These are phyloP conservation scores for Trichopoda pennipes DNA, from an alignment of 2,888 invertebrate species.

Conservation along the genomic window DNA sequence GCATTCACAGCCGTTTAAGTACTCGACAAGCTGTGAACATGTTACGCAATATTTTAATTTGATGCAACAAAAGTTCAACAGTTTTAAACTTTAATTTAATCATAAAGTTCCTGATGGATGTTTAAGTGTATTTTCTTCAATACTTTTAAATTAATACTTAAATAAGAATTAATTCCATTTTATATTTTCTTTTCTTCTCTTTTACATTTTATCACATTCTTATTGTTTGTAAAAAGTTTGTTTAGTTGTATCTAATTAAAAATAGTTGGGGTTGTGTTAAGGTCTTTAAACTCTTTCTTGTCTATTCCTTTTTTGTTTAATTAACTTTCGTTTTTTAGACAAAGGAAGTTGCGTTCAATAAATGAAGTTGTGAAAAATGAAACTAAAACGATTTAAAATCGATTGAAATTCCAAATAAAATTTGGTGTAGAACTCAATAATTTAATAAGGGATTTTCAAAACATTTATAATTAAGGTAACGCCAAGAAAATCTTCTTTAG, in stretches of 20 bases:
- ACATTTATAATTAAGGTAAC: too few relatives aligned
- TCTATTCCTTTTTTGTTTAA: neutral
- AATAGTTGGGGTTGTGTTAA: neutral
- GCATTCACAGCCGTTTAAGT: slow-evolving; percentile 12
- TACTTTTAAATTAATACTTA: neutral
- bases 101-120: neutral
- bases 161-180: slow-evolving; percentile 10
- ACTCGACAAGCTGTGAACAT: neutral
- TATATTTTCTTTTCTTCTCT: neutral
- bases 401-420: too few relatives aligned
- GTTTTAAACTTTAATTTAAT: slow-evolving; percentile 55
- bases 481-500: too few relatives aligned
- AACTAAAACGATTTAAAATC: too few relatives aligned
- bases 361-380: neutral
- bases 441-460: too few relatives aligned
- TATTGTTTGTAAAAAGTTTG: slow-evolving; percentile 30
- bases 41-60: slow-evolving; percentile 10
- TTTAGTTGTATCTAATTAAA: slow-evolving; percentile 45
- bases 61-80: slow-evolving; percentile 37
- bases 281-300: slow-evolving; percentile 20
- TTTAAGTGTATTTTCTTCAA: slow-evolving; percentile 17
- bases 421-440: too few relatives aligned
- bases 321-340: neutral
- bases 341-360: neutral
- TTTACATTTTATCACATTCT: neutral